Percentiles rank a stretch among this genome's conserved stretches.
These are phyloP conservation scores for Paragorgia papillata DNA, from an alignment of 92 coral and sea anemone genomes.

Conservation along the genomic window DNA sequence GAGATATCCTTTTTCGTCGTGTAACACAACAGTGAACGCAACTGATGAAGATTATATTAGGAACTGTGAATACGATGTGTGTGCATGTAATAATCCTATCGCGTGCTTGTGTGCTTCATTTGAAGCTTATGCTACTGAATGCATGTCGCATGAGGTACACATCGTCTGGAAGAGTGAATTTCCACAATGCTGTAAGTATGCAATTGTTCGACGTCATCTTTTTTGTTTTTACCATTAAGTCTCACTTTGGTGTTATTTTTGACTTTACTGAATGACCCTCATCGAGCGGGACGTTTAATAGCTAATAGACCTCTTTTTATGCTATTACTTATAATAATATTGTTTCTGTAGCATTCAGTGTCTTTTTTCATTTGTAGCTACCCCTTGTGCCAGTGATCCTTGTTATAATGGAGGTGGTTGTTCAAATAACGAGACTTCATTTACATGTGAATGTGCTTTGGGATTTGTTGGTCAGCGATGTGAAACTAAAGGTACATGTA, in stretches of 20 bases:
- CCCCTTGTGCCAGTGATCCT: slow-evolving; percentile 34
- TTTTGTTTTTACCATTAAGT: no score
- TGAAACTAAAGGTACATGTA: not conserved
- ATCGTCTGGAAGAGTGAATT: not conserved
- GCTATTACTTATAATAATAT: no score
- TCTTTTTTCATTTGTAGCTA: not conserved
- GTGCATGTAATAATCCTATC: not conserved
- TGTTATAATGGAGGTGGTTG: slow-evolving; percentile 34
- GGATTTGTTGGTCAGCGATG: slow-evolving; percentile 15
- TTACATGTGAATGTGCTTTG: slow-evolving; percentile 17
- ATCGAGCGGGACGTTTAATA: no score
- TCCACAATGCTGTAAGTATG: not conserved
- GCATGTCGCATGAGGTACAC: not conserved
- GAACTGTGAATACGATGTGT: slow-evolving; percentile 23
- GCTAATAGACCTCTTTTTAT: no score
- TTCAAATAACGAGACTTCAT: not conserved
- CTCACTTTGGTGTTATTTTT: no score
- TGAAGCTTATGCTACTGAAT: slow-evolving; percentile 10
- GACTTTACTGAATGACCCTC: no score
- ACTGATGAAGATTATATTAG: not conserved
- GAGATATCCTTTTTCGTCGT: not conserved
- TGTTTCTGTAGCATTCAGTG: not conserved
- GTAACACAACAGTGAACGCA: slow-evolving; percentile 15
- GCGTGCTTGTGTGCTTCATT: not conserved
- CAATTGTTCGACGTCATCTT: no score